Percentiles rank a stretch among this genome's conserved stretches.
Evolutionary conservation across 2,113 vertebrate genomes (phyloP).

Genomic region (Melanocharis versteri): DNA sequence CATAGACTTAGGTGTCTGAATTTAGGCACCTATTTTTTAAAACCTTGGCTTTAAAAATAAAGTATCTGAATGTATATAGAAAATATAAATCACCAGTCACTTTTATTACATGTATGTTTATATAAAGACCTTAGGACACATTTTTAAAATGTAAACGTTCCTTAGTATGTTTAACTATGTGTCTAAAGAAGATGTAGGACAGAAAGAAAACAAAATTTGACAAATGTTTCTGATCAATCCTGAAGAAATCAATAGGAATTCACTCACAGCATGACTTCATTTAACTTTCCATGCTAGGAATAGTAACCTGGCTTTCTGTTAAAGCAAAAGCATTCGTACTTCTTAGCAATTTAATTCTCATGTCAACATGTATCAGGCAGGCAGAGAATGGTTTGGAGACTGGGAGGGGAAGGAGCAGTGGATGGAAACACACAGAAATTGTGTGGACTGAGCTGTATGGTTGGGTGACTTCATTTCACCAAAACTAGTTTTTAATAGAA

Average conservation of each 20-base stretch:
- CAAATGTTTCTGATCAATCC: constrained; percentile 67
- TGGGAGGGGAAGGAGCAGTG: not conserved
- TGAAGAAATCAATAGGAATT: constrained; percentile 59
- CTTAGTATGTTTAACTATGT: constrained; percentile 63
- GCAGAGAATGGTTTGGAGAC: not conserved
- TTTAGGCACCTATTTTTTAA: constrained; percentile 58
- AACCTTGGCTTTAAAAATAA: constrained; percentile 38
- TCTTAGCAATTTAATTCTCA: constrained; percentile 42
- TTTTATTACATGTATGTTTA: constrained; percentile 66
- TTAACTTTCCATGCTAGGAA: constrained; percentile 58
- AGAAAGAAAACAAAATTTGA: constrained; percentile 68
- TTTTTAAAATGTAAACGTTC: constrained; percentile 55
- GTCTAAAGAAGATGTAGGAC: constrained; percentile 51
- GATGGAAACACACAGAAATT: not conserved
- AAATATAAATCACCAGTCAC: constrained; percentile 55
- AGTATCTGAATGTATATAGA: constrained; percentile 45
- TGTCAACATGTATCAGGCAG: constrained; percentile 48
- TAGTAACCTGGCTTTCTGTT: constrained; percentile 49
- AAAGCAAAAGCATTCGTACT: constrained; percentile 34
- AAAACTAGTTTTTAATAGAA: not conserved
- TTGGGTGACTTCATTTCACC: not conserved
- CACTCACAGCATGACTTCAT: constrained; percentile 46
- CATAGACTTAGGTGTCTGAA: constrained; percentile 49
- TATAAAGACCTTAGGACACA: constrained; percentile 38
- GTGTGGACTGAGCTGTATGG: not conserved